Conservation (phyloP, 2,797 vertebrate genomes). For the Malacoctenus gilli region DNA sequence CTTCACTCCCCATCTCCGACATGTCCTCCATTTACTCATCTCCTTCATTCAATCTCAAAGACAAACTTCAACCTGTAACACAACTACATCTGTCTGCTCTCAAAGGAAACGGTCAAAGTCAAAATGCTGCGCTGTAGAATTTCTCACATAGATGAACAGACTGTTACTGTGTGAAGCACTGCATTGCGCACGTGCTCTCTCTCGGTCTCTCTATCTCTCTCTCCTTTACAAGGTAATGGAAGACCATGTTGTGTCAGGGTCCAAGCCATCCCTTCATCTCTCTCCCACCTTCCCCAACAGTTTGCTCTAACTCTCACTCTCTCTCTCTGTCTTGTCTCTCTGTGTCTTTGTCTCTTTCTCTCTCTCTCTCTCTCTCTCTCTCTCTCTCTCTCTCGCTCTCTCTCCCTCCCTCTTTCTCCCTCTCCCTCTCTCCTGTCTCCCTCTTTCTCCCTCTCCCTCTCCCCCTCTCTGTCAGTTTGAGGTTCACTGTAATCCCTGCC, state of each 20-base stretch:
- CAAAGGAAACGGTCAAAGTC: too few relatives aligned
- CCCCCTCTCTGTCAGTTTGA: slow-evolving; percentile 10
- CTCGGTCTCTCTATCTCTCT: background rate
- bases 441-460: slow-evolving; percentile 26
- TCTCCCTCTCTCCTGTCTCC: slow-evolving; percentile 9
- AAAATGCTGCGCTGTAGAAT: too few relatives aligned
- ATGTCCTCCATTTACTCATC: slow-evolving; percentile 45
- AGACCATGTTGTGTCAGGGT: slow-evolving; percentile 44
- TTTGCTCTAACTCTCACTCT: slow-evolving; percentile 23
- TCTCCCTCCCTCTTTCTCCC: slow-evolving; percentile 20
- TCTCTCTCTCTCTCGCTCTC: slow-evolving; percentile 1
- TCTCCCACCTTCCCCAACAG: slow-evolving; percentile 7
- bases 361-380: slow-evolving; percentile 11
- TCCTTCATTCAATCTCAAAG: slow-evolving; percentile 29
- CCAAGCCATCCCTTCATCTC: slow-evolving; percentile 9
- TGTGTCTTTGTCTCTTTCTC: slow-evolving; percentile 23
- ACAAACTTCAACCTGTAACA: background rate
- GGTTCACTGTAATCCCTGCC: slow-evolving; percentile 15
- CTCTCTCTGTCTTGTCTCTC: slow-evolving; percentile 9
- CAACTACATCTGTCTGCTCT: background rate
- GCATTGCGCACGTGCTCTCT: background rate
- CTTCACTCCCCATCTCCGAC: slow-evolving; percentile 25
- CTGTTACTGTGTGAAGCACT: background rate
- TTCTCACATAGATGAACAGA: too few relatives aligned
- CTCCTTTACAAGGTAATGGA: slow-evolving; percentile 40